phyloP scores from a whole-genome alignment of 2,888 invertebrate species.

The Coenonympha arcania region DNA sequence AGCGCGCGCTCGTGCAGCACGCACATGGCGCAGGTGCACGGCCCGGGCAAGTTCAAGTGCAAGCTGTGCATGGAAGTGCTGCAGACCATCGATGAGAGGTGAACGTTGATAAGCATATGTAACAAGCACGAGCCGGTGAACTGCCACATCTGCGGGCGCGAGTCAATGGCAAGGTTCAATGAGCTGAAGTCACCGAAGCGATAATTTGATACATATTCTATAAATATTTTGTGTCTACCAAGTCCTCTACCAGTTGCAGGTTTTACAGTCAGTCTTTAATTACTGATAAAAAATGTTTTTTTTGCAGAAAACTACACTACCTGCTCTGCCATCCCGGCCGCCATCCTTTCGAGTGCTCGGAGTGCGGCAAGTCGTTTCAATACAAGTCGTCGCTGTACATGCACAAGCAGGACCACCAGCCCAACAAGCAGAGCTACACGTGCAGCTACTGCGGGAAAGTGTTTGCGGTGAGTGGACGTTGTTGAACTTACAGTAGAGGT shows the following conservation, averaged over 20 bases:
- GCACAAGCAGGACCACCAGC: conserved; percentile 66
- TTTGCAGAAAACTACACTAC: conserved; percentile 69
- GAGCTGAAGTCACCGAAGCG: no score
- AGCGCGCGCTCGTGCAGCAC: conserved; percentile 52
- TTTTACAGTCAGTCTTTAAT: no score
- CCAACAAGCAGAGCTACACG: conserved; percentile 55
- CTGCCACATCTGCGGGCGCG: not conserved
- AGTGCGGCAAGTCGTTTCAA: conserved; percentile 73
- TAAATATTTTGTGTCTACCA: no score
- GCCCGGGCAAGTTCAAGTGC: conserved; percentile 64
- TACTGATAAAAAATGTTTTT: not conserved
- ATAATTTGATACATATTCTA: no score
- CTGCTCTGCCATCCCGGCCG: conserved; percentile 67
- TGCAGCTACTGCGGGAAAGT: conserved; percentile 68
- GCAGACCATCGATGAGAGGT: conserved; percentile 69
- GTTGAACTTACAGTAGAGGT: no score
- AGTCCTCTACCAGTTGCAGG: no score
- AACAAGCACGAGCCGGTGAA: no score
- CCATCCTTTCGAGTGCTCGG: conserved; percentile 65
- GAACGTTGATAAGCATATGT: no score
- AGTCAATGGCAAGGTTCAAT: no score
- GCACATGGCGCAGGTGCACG: conserved; percentile 60
- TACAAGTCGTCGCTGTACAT: conserved; percentile 74
- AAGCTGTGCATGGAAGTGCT: conserved; percentile 61
- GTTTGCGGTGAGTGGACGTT: conserved; percentile 65